These are phyloP conservation scores for Mustela nigripes DNA, from an alignment of 2,113 vertebrate genomes.

Conservation along the genomic window DNA sequence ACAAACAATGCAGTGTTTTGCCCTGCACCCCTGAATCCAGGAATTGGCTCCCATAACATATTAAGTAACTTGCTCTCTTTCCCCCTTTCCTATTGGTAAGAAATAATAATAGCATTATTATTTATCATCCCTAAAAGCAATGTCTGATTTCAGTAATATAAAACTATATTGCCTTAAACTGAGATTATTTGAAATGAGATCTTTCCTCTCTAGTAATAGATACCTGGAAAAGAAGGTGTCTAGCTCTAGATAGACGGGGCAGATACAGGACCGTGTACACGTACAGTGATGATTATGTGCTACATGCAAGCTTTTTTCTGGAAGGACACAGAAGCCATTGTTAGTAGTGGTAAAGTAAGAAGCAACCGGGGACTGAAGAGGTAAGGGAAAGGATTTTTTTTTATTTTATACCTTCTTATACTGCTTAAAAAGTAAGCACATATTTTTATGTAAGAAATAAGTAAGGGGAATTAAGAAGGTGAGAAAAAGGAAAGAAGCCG, in stretches of 20 bases:
- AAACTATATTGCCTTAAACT: conserved; percentile 64
- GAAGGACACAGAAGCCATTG: background rate
- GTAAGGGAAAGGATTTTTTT: background rate
- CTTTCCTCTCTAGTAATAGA: conserved; percentile 54
- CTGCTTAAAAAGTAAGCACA: conserved; percentile 18
- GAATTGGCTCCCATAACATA: conserved; percentile 46
- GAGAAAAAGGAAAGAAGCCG: background rate
- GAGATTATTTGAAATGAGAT: conserved; percentile 75
- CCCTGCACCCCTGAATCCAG: background rate
- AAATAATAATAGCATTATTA: conserved; percentile 67
- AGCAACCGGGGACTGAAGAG: background rate
- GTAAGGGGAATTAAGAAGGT: background rate
- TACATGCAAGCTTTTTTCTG: background rate
- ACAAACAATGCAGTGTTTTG: background rate
- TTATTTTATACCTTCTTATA: background rate
- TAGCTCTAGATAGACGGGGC: background rate
- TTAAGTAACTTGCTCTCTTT: conserved; percentile 51
- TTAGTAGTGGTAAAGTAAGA: conserved; percentile 39
- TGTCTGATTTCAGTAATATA: conserved; percentile 79
- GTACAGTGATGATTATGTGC: background rate
- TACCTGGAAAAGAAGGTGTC: background rate
- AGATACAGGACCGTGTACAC: background rate
- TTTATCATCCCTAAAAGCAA: conserved; percentile 67
- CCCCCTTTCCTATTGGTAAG: conserved; percentile 43
- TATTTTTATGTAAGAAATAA: conserved; percentile 38